Evolutionary conservation across 1,140 invertebrate species (phyloP), one percentile per base, ranked within the genome.

Genomic region (Drosophila elegans): DNA sequence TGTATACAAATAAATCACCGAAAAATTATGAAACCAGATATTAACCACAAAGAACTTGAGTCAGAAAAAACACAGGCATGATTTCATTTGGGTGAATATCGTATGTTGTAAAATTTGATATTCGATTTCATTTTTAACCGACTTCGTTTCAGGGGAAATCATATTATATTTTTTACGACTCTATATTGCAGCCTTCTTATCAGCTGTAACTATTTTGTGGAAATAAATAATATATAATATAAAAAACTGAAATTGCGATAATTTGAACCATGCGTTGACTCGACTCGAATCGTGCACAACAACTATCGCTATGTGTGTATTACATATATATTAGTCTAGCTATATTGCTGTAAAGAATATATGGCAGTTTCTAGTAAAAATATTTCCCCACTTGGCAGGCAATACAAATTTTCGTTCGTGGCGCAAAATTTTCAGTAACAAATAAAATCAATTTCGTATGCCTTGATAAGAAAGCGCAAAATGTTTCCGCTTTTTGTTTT

Each of bases 401-500:
- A 63, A 59, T 42, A 32, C 16, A 34, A 79, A 73, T 46, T 61
- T 79, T 74, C 44, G 57, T 82, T 81, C 67, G 53, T 78, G 52
- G 64, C 59, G 64, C 74, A 82, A 81, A 57, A 57, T 71, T 84
- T 86, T 85, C 53, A 86, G 69, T 69, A 88, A 84, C 64, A 68
- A 69, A 71, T 74, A 67, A 89, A 83, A 86, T 86, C 83, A 79
- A 84, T 88, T 89, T 89, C 85, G 74, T 86, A 73, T 77, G 82
- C 64, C 84, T 84, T 72, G 83, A 88, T 88, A 88, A 88, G 84
- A 86, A 76, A 69, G 52, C 53, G 73, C 67, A 77, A 88, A 88
- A 84, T 80, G 69, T 88, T 88, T 88, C 83, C 83, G 83, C 84
- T 88, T 88, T 89, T 82, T 80, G 67, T 80, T 81, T 59, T 78